Percentiles rank a stretch among this genome's conserved stretches.
Evolutionary conservation across 30 jellyfish, hydroid and myxozoan species (phyloP).

Genomic region (Aurelia sp.): DNA sequence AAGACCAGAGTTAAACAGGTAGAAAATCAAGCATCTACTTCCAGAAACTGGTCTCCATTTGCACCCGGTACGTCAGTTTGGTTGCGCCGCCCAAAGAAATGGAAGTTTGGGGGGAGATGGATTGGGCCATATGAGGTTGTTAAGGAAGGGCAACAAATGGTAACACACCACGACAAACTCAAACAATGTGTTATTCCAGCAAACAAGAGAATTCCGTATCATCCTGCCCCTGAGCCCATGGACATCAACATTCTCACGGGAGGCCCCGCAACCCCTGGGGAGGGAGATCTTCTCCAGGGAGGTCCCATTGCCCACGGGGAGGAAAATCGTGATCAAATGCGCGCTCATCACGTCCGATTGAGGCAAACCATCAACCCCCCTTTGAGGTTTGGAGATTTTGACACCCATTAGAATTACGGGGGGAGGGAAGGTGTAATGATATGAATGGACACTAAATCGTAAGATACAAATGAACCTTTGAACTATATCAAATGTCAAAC

Average conservation of each 20-base stretch:
- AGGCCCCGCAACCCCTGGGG: too few relatives aligned
- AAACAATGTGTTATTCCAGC: too few relatives aligned
- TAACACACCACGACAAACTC: too few relatives aligned
- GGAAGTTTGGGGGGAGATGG: conserved; percentile 64
- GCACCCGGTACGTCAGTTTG: conserved; percentile 51
- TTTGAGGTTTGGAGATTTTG: conserved; percentile 67
- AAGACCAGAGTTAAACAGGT: conserved; percentile 27
- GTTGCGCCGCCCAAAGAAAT: conserved; percentile 66
- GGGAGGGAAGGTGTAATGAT: conserved; percentile 42
- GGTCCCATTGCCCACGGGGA: conserved; percentile 15
- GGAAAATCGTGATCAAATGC: conserved; percentile 38
- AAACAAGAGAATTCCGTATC: too few relatives aligned
- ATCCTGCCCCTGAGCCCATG: conserved; percentile 50
- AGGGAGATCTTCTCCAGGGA: too few relatives aligned
- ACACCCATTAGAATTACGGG: conserved; percentile 47
- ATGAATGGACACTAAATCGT: too few relatives aligned
- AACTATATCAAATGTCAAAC: too few relatives aligned
- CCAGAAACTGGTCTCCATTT: conserved; percentile 46
- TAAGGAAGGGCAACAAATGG: too few relatives aligned
- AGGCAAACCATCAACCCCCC: conserved; percentile 73
- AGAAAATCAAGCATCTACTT: conserved; percentile 22
- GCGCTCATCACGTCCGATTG: conserved; percentile 56
- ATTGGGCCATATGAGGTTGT: conserved; percentile 53
- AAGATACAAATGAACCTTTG: too few relatives aligned
- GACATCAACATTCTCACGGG: conserved; percentile 41